Evolutionary conservation across 30 jellyfish, hydroid and myxozoan genomes (phyloP), one percentile per base, ranked within the genome.

Genomic region (Haliclystus octoradiatus): DNA sequence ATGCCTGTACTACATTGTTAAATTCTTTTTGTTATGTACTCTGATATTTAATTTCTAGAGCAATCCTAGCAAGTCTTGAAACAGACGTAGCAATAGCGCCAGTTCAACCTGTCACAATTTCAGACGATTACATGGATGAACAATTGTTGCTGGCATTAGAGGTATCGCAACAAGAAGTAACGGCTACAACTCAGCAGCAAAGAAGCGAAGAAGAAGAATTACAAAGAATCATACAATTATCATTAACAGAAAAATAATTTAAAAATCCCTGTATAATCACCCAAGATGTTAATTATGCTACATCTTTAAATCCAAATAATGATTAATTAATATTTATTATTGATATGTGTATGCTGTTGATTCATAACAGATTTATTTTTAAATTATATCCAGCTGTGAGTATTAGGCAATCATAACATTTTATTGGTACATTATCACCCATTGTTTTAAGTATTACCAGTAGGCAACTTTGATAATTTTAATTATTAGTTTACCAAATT

Each of bases 171-270:
- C 57, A 5, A 19, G 57, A 40, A 40, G 9, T 40, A 40, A 40
- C 14, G 9, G 57, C 19, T 19, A 19, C 9, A 9, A 19, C 9
- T 9, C 57, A 40, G 53, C 80, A 49, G 46, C 57, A 63, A 64
- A 77, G 68, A 51, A 78, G 66, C 32, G 97, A 88, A 71, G 94
- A 88, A 28, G 94, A 80, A 30, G 97, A 79, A 69, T 76, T 88
- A 14, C 86, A 88, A 60, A 62, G 83, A 71, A 73, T 88, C 68
- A 49, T 88, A 46, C 72, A 52, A 31, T 66, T 88, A 25, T 88
- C 97, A 33, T 27, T 88, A 52, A 70, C 79, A 4, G 97, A 88
- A 26, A 81, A 79, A 71, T 88, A 78, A 49, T 4, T 49, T 24
- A 1, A 27, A 2, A 46, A 22, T 26, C n/a, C 32, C 32, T 63